Conservation (phyloP, 1,140 invertebrate species). For the Zaprionus ghesquierei region DNA sequence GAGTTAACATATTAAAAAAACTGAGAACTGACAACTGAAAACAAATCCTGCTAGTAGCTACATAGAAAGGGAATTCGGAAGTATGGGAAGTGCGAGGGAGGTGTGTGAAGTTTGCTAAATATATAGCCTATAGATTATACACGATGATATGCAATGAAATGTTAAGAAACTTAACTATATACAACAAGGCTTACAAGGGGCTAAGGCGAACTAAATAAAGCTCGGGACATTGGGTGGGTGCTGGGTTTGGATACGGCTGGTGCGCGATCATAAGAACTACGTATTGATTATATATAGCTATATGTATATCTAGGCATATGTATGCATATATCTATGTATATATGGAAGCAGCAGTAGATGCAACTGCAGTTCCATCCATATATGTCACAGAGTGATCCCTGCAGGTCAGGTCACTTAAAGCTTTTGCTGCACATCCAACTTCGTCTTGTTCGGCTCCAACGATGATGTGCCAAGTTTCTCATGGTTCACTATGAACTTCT, state of each 20-base stretch:
- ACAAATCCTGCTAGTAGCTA: slow-evolving; percentile 30
- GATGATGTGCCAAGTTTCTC: slow-evolving; percentile 41
- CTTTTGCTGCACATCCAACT: slow-evolving; percentile 64
- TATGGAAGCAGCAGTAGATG: not conserved
- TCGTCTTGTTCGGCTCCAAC: slow-evolving; percentile 24
- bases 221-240: slow-evolving; percentile 35
- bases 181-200: slow-evolving; percentile 49
- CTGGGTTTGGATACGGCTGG: slow-evolving; percentile 21
- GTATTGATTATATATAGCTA: slow-evolving; percentile 5
- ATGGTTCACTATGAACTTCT: slow-evolving; percentile 69
- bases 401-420: slow-evolving; percentile 53
- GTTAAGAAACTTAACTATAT: slow-evolving; percentile 59
- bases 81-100: not conserved
- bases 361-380: slow-evolving; percentile 10
- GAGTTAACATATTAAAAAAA: slow-evolving; percentile 51
- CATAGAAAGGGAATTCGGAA: not conserved
- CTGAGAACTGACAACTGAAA: slow-evolving; percentile 4
- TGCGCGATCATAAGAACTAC: slow-evolving; percentile 26
- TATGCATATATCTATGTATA: not conserved
- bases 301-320: not conserved
- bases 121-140: slow-evolving; percentile 44
- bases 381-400: slow-evolving; percentile 21
- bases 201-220: slow-evolving; percentile 36
- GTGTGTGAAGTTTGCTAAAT: not conserved
- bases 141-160: slow-evolving; percentile 57